Conservation (phyloP, 2,113 vertebrate species). For the Dissostichus mawsoni region DNA sequence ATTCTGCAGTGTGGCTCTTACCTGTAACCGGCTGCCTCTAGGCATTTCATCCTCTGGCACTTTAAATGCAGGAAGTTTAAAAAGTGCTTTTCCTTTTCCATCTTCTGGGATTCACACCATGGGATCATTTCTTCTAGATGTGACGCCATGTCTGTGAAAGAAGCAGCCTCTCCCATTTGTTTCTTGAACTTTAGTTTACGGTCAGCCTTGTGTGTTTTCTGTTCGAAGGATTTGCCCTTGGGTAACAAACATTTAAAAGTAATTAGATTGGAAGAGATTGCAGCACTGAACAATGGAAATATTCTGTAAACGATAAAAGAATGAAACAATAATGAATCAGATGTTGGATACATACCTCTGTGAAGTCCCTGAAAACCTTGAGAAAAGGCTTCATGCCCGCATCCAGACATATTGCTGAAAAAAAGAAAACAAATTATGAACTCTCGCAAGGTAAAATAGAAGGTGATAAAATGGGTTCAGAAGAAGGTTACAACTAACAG, state of each 20-base stretch:
- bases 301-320: neutral
- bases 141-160: slow-evolving; percentile 62
- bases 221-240: neutral
- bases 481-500: no score
- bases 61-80: slow-evolving; percentile 74
- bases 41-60: slow-evolving; percentile 68
- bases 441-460: neutral
- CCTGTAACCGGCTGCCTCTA: slow-evolving; percentile 78
- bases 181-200: slow-evolving; percentile 56
- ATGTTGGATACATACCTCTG: slow-evolving; percentile 43
- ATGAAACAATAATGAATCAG: neutral
- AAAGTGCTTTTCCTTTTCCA: slow-evolving; percentile 51
- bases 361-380: neutral
- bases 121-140: slow-evolving; percentile 68
- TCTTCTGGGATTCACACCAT: slow-evolving; percentile 72
- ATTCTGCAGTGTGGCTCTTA: slow-evolving; percentile 49
- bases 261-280: neutral
- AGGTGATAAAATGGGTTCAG: neutral
- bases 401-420: slow-evolving; percentile 14
- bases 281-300: neutral
- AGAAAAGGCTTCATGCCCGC: slow-evolving; percentile 39
- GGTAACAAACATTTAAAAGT: neutral
- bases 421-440: neutral
- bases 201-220: neutral
- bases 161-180: slow-evolving; percentile 38